Conservation (phyloP, 2,113 vertebrate species). For the Triplophysa siluroides region DNA sequence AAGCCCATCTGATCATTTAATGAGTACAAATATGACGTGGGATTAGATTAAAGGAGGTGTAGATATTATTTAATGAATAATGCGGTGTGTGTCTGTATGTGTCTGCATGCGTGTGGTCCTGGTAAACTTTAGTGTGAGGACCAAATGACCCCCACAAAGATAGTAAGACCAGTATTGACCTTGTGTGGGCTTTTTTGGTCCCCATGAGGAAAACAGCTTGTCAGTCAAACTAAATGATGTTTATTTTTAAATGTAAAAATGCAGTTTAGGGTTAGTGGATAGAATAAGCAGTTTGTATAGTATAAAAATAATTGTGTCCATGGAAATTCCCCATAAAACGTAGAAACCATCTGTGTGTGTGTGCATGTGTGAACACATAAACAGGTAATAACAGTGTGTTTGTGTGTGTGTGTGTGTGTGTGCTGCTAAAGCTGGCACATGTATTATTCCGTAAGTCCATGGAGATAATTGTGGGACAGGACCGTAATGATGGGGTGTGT, state of each 20-base stretch:
- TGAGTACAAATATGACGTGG: constrained; percentile 6
- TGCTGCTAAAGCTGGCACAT: not conserved
- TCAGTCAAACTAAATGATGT: no score
- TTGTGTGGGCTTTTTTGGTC: no score
- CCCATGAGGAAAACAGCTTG: no score
- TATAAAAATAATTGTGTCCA: no score
- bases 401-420: not conserved
- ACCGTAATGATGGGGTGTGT: constrained; percentile 34
- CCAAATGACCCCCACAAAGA: no score
- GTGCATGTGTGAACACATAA: not conserved
- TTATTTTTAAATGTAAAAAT: no score
- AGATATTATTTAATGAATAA: constrained; percentile 5
- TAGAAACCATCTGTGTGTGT: not conserved
- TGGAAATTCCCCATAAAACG: no score
- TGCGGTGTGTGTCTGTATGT: not conserved
- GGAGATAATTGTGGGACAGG: not conserved
- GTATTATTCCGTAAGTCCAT: not conserved
- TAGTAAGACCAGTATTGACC: no score
- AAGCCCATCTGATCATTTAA: constrained; percentile 25
- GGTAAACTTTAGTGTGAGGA: not conserved
- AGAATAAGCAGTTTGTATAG: no score
- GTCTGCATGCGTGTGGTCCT: not conserved
- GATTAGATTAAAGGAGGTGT: constrained; percentile 19
- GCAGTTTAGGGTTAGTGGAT: no score
- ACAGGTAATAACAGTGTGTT: constrained; percentile 9